phyloP scores from a whole-genome alignment of 2,888 invertebrate genomes.

The Apodemia mormo region DNA sequence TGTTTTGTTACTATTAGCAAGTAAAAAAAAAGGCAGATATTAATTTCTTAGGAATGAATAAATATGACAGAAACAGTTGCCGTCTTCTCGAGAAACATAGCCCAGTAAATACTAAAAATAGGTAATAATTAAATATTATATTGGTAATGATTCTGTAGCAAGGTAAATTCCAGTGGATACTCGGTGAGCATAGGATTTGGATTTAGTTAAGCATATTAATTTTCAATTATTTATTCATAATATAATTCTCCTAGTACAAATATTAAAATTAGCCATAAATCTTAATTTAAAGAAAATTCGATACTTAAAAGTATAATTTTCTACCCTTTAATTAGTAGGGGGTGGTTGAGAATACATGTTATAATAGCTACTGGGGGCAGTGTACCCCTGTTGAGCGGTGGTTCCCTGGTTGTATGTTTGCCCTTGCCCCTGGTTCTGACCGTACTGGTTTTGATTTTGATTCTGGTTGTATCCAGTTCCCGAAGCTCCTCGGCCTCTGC shows the following conservation, averaged over 20 bases:
- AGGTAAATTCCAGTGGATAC: background rate
- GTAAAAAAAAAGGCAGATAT: too few species aligned
- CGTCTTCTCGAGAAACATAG: background rate
- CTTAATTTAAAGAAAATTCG: constrained; percentile 5
- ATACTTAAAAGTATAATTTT: constrained; percentile 8
- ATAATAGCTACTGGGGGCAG: constrained; percentile 66
- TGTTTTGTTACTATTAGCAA: too few species aligned
- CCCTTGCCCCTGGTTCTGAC: constrained; percentile 13
- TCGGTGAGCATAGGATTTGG: background rate
- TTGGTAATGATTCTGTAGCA: background rate
- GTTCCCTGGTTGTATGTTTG: constrained; percentile 39
- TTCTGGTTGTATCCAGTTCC: constrained; percentile 26
- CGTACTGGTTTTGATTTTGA: constrained; percentile 25
- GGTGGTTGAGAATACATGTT: constrained; percentile 72
- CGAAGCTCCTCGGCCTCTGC: constrained; percentile 30
- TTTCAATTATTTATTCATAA: constrained; percentile 9
- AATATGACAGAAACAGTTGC: background rate
- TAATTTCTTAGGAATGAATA: too few species aligned
- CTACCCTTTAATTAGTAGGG: constrained; percentile 20
- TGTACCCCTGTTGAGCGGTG: constrained; percentile 31
- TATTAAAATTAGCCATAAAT: constrained; percentile 5
- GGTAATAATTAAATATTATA: background rate
- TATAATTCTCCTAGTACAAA: constrained; percentile 3
- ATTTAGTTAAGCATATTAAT: background rate
- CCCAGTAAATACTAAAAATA: background rate